These are phyloP conservation scores for Heliconius congener DNA, from an alignment of 1,140 invertebrate species.

Conservation along the genomic window DNA sequence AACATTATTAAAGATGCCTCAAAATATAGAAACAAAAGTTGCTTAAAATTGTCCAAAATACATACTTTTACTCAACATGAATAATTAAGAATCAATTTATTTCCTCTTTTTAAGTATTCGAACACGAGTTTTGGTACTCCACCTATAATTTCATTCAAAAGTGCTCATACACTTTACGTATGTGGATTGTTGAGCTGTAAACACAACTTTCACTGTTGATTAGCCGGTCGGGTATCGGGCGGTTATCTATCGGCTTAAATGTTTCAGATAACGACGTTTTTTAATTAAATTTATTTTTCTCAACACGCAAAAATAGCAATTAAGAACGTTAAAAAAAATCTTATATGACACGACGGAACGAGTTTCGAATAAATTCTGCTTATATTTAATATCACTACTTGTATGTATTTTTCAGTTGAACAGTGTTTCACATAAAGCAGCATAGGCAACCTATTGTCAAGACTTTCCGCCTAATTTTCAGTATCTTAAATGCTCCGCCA, in stretches of 20 bases:
- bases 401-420: neutral
- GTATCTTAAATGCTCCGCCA: neutral
- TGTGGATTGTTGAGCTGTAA: neutral
- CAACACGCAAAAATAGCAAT: constrained; percentile 21
- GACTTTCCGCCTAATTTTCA: neutral
- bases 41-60: too few species aligned
- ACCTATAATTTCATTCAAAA: neutral
- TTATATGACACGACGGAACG: neutral
- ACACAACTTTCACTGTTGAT: constrained; percentile 30
- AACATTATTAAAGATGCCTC: too few species aligned
- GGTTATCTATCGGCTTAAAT: constrained; percentile 32
- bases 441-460: neutral
- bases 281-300: constrained; percentile 30
- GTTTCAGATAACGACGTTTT: constrained; percentile 17
- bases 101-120: neutral
- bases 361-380: neutral
- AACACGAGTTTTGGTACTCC: neutral
- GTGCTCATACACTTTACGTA: neutral
- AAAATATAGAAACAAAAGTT: neutral
- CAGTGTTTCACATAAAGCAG: neutral
- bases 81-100: neutral
- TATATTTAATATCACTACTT: too few species aligned
- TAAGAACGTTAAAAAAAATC: neutral
- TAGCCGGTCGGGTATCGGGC: constrained; percentile 18
- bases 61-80: neutral